A percentile compares a stretch with the other conserved stretches of the same genome.
Conservation (phyloP, 2,888 invertebrate species). For the Acrobasis consociella region DNA sequence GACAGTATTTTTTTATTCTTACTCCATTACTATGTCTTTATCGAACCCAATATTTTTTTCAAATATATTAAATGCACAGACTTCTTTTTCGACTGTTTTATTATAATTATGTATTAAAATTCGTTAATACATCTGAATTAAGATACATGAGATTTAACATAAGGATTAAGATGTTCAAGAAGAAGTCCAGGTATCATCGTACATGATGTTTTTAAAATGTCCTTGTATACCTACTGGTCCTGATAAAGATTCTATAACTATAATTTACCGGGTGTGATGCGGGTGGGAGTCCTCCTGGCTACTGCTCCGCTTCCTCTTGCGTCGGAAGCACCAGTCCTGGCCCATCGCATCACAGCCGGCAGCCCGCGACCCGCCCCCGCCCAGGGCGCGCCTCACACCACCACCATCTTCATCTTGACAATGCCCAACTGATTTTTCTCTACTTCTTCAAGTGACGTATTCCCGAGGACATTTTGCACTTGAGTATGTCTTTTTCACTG, state of each 20-base stretch:
- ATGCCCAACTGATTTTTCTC: conserved; percentile 32
- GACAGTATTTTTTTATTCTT: no score
- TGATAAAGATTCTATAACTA: background rate
- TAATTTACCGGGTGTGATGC: conserved; percentile 83
- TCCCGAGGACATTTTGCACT: conserved; percentile 10
- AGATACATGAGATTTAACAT: no score
- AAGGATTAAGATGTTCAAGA: no score
- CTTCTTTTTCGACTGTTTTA: no score
- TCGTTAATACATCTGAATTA: no score
- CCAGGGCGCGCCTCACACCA: conserved; percentile 73
- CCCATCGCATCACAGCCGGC: conserved; percentile 85
- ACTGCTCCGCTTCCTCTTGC: conserved; percentile 87
- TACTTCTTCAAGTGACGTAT: conserved; percentile 1
- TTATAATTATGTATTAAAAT: no score
- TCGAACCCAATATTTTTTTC: no score
- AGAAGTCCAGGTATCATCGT: no score
- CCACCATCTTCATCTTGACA: conserved; percentile 39
- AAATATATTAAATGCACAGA: no score
- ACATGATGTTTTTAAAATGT: no score
- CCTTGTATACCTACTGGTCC: no score
- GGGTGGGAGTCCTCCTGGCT: conserved; percentile 84
- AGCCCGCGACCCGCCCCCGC: conserved; percentile 80
- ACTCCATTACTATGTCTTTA: no score
- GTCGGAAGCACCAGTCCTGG: conserved; percentile 89
- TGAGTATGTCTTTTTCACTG: conserved; percentile 17